Evolutionary conservation across 2,797 vertebrate species (phyloP).

Genomic region (Geotrypetes seraphini): DNA sequence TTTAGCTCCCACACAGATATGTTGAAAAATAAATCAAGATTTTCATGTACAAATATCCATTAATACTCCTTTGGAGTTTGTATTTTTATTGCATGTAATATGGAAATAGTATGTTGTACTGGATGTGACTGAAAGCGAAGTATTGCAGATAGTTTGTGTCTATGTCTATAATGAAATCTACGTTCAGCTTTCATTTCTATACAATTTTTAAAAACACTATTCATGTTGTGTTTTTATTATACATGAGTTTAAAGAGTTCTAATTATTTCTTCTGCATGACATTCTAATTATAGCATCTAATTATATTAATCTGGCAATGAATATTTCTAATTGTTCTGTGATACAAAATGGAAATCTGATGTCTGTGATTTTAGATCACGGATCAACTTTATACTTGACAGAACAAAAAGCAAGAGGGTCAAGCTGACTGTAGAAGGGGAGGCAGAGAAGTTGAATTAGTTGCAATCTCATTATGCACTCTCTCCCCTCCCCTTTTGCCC

Average conservation of each 20-base stretch:
- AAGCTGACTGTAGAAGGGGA: not conserved
- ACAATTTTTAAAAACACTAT: conserved; percentile 1
- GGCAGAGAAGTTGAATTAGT: conserved; percentile 3
- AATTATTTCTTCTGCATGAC: conserved; percentile 18
- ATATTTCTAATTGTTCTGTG: conserved; percentile 31
- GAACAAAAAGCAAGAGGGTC: conserved; percentile 12
- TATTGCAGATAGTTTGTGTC: no score
- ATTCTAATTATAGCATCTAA: conserved; percentile 25
- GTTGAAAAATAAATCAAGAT: conserved; percentile 40
- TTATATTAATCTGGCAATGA: conserved; percentile 31
- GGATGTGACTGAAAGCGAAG: no score
- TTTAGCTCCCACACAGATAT: conserved; percentile 37
- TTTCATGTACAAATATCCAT: no score
- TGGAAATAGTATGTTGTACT: no score
- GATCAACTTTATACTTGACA: conserved; percentile 21
- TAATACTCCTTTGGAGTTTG: no score
- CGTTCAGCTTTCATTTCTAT: not conserved
- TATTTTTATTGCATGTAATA: no score
- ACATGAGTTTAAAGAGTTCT: conserved; percentile 19
- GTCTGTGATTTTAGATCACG: conserved; percentile 23
- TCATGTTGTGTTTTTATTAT: conserved; percentile 18
- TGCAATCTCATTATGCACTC: conserved; percentile 2
- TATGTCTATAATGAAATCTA: no score
- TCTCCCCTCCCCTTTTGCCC: not conserved
- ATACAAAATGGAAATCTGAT: conserved; percentile 28